A percentile compares a stretch with the other conserved stretches of the same genome.
These are phyloP conservation scores for Lottia gigantea DNA, from an alignment of 2,888 invertebrate genomes.

Conservation along the genomic window DNA sequence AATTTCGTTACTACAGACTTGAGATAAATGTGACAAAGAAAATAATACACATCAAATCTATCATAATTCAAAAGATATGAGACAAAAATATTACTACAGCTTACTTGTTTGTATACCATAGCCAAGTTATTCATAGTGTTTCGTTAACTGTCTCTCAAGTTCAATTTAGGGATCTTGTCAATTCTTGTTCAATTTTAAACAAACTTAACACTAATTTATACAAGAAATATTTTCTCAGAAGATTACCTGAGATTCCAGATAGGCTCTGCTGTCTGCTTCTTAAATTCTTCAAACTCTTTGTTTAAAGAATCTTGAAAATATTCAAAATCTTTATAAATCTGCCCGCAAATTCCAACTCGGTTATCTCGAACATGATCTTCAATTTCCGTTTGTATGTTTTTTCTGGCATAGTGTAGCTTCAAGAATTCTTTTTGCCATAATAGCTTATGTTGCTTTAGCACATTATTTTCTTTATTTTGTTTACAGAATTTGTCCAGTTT, in stretches of 20 bases:
- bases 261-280: constrained; percentile 57
- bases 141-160: too few relatives aligned
- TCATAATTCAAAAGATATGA: too few relatives aligned
- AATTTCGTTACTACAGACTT: too few relatives aligned
- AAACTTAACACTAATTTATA: too few relatives aligned
- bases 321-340: constrained; percentile 56
- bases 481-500: constrained; percentile 60
- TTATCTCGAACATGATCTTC: constrained; percentile 46
- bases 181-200: too few relatives aligned
- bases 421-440: constrained; percentile 65
- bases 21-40: too few relatives aligned
- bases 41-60: too few relatives aligned
- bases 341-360: constrained; percentile 35
- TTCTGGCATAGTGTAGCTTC: constrained; percentile 52
- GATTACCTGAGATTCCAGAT: constrained; percentile 60
- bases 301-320: constrained; percentile 48
- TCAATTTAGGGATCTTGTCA: too few relatives aligned
- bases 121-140: too few relatives aligned
- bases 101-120: too few relatives aligned
- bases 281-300: constrained; percentile 56
- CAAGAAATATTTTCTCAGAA: too few relatives aligned
- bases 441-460: constrained; percentile 62
- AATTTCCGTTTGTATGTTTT: constrained; percentile 50
- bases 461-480: constrained; percentile 59
- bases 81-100: too few relatives aligned